Evolutionary conservation across 2,797 vertebrate genomes (phyloP).

Genomic region (Antrozous pallidus): DNA sequence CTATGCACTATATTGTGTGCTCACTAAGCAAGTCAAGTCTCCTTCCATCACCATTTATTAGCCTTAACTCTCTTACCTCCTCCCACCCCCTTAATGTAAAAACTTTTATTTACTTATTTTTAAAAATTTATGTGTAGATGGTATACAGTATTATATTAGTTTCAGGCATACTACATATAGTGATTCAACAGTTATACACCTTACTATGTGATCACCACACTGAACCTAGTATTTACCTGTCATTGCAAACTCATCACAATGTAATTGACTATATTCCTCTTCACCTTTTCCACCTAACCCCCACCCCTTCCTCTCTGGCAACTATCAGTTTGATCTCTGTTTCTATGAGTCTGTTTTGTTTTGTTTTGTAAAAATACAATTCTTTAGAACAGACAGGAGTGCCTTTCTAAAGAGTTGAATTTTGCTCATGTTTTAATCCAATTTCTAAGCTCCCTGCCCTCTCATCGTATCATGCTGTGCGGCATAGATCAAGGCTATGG

Average conservation of each 20-base stretch:
- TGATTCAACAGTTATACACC: background rate
- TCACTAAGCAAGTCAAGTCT: background rate
- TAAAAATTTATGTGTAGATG: background rate
- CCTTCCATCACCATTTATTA: background rate
- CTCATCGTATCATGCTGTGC: background rate
- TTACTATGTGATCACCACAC: background rate
- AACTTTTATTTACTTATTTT: background rate
- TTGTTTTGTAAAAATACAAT: background rate
- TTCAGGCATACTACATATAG: background rate
- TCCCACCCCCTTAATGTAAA: background rate
- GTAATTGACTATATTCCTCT: background rate
- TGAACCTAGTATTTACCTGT: background rate
- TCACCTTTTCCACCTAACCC: background rate
- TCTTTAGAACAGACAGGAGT: background rate
- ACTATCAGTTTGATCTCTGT: background rate
- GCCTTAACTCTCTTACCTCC: background rate
- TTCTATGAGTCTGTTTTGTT: no score
- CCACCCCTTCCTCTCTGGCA: background rate
- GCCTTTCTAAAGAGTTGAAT: background rate
- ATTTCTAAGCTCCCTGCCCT: background rate
- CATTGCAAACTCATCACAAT: background rate
- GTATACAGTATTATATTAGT: background rate
- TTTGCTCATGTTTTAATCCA: constrained; percentile 2
- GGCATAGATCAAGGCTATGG: background rate
- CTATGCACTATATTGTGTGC: background rate